phyloP scores from a whole-genome alignment of 2,888 invertebrate species.

The Drosophila falleni region DNA sequence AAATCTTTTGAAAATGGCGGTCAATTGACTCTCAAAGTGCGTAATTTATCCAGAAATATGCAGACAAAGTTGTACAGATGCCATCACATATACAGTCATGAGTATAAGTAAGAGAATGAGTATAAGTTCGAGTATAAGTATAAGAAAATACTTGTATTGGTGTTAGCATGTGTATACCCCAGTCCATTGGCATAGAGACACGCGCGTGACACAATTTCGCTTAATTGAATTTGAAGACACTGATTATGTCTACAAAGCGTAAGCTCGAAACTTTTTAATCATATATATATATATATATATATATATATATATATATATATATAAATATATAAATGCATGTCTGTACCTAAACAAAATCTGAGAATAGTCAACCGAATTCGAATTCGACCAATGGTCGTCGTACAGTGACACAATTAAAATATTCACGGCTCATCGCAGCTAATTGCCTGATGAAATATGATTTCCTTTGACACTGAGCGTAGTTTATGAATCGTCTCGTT shows the following conservation, averaged over 20 bases:
- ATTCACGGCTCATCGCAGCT: conserved; percentile 52
- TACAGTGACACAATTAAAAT: conserved; percentile 51
- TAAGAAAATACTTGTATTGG: not conserved
- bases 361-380: not conserved
- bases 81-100: conserved; percentile 8
- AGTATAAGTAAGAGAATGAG: not conserved
- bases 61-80: conserved; percentile 18
- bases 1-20: not conserved
- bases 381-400: not conserved
- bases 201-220: conserved; percentile 74
- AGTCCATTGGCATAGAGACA: conserved; percentile 12
- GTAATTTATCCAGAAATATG: conserved; percentile 18
- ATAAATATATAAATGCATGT: too few relatives aligned
- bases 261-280: not conserved
- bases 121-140: not conserved
- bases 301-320: not conserved
- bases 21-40: not conserved
- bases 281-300: not conserved
- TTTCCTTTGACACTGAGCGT: conserved; percentile 83
- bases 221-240: conserved; percentile 73
- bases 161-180: conserved; percentile 4
- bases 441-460: conserved; percentile 79
- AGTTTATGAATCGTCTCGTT: conserved; percentile 41
- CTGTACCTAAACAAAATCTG: conserved; percentile 1
- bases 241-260: conserved; percentile 29